These are phyloP conservation scores for Entelurus aequoreus DNA, from an alignment of 2,113 vertebrate species.

Conservation along the genomic window DNA sequence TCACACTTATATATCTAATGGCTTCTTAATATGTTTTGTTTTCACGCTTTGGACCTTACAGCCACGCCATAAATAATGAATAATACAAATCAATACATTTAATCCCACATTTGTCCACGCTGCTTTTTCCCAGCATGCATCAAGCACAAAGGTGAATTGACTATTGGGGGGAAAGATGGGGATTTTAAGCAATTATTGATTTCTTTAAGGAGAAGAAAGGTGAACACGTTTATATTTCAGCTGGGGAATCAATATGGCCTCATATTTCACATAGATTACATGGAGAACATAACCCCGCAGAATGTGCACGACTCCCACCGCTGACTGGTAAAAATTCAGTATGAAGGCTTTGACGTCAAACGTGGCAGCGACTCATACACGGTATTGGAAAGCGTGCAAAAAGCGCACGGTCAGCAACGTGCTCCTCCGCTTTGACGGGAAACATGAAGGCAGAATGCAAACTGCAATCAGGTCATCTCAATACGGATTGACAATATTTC, in stretches of 20 bases:
- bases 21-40: too few relatives aligned
- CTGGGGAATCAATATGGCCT: background rate
- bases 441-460: too few relatives aligned
- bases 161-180: background rate
- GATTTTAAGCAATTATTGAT: constrained; percentile 6
- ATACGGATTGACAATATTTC: too few relatives aligned
- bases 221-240: background rate
- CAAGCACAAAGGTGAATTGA: background rate
- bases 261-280: background rate
- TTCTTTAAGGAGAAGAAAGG: background rate
- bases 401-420: background rate
- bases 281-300: background rate
- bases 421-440: background rate
- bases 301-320: background rate
- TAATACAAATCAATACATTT: background rate
- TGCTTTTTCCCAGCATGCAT: background rate
- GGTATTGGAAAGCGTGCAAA: background rate
- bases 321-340: too few relatives aligned
- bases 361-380: background rate
- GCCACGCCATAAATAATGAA: too few relatives aligned
- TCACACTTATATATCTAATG: too few relatives aligned
- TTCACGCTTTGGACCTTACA: too few relatives aligned
- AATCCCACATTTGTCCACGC: background rate
- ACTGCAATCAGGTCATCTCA: too few relatives aligned
- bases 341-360: too few relatives aligned